phyloP scores from a whole-genome alignment of 2,797 vertebrate genomes.

The Melanotaenia trifasciata region DNA sequence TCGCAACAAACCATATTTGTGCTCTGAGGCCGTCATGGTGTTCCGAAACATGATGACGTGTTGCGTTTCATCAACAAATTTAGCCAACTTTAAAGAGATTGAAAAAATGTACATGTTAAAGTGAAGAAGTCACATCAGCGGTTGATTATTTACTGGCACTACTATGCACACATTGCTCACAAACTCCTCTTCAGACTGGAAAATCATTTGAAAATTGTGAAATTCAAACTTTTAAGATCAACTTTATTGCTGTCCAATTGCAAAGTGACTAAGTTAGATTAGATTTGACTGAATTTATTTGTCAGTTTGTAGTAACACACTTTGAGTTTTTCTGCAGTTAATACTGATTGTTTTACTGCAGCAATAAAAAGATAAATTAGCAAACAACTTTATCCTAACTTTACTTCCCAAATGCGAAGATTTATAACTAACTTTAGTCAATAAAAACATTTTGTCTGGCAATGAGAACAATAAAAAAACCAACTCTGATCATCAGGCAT shows the following conservation, averaged over 20 bases:
- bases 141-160: constrained; percentile 30
- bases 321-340: constrained; percentile 47
- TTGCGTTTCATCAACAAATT: constrained; percentile 54
- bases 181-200: constrained; percentile 27
- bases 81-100: constrained; percentile 42
- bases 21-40: constrained; percentile 39
- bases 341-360: constrained; percentile 46
- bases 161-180: constrained; percentile 28
- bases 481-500: constrained; percentile 25
- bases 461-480: constrained; percentile 25
- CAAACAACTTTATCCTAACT: constrained; percentile 37
- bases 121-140: constrained; percentile 16
- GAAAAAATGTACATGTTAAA: constrained; percentile 36
- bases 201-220: constrained; percentile 55
- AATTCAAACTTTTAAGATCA: constrained; percentile 51
- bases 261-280: constrained; percentile 60
- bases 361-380: constrained; percentile 61
- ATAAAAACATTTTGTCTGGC: constrained; percentile 29
- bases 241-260: constrained; percentile 55
- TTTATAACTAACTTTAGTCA: constrained; percentile 39
- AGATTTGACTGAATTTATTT: constrained; percentile 47
- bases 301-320: constrained; percentile 39
- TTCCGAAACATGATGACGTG: constrained; percentile 53
- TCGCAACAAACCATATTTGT: constrained; percentile 68
- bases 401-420: constrained; percentile 20